Base-by-base conservation (phyloP, 2,113 vertebrate species). In the Cheilinus undulatus region DNA sequence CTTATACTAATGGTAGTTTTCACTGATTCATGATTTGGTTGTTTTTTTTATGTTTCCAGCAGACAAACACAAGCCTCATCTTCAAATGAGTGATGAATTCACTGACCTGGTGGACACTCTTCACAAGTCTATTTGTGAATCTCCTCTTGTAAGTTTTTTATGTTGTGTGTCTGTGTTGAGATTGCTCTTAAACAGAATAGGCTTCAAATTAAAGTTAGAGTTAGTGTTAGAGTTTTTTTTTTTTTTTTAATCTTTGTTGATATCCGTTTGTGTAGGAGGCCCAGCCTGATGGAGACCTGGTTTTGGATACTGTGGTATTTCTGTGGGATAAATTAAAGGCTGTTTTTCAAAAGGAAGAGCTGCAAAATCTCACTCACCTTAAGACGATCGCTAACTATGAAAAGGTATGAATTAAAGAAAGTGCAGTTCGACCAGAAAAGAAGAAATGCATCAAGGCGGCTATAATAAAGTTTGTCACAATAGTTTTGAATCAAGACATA, bases 241-340 rank as follows among this genome's bases (percentile, higher is more conserved):
- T 45, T 65, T 6, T 43, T 14, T 69, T 38, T 68, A 34, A 45
- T 13, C 51, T 13, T 5, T 57, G 15, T 48, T 20, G 46, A 6
- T 86, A n/a, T 66, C 32, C 88, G 24, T 84, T 42, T 85, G 6
- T 79, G 30, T 32, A 98, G 96, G 86, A 87, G 76, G 53, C 89
- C 43, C 90, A 87, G 38, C 95, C 94, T n/a, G 94, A 97, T 65
- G 81, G 69, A 46, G 95, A 96, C 78, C 93, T 97, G 9, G 84
- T 95, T 75, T 61, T 93, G 88, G 94, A 95, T 78, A 69, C 93
- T 28, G 65, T 96, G 60, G 82, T 92, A 69, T 94, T 95, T 84
- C 84, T 98, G 26, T 99, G 97, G 97, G 86, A 91, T 66, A 96
- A 93, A 56, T 94, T 96, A 75, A 96, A 96, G 85, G 13, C 3